These are phyloP conservation scores for Galbula dea DNA, from an alignment of 2,113 vertebrate species.

Conservation along the genomic window DNA sequence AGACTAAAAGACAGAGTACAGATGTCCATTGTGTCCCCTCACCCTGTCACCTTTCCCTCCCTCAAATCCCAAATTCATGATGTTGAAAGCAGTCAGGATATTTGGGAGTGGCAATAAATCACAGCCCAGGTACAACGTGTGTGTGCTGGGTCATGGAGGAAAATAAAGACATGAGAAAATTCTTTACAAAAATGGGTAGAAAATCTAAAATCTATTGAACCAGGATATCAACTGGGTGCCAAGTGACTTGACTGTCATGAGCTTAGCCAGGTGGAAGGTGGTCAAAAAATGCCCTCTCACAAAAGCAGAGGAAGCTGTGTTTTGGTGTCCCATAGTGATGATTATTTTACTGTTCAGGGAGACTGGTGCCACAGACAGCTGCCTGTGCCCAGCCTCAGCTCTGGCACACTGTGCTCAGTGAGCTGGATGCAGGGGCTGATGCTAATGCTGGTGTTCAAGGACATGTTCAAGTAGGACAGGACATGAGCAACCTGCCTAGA, in stretches of 20 bases:
- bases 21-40: neutral
- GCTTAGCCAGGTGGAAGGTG: neutral
- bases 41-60: neutral
- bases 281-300: neutral
- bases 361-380: neutral
- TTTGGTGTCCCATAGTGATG: neutral
- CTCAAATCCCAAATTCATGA: neutral
- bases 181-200: neutral
- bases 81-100: neutral
- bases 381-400: neutral
- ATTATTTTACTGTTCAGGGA: neutral
- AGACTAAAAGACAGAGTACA: neutral
- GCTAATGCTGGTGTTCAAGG: neutral
- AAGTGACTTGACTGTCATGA: fast-evolving
- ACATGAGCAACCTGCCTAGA: neutral
- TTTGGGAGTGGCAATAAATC: neutral
- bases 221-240: neutral
- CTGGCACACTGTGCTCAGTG: neutral
- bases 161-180: neutral
- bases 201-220: neutral
- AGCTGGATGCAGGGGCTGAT: neutral
- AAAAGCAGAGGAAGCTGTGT: neutral
- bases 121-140: neutral
- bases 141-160: neutral
- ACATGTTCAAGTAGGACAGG: neutral